phyloP scores from a whole-genome alignment of 2,113 vertebrate species.

The Lichenostomus cassidix region DNA sequence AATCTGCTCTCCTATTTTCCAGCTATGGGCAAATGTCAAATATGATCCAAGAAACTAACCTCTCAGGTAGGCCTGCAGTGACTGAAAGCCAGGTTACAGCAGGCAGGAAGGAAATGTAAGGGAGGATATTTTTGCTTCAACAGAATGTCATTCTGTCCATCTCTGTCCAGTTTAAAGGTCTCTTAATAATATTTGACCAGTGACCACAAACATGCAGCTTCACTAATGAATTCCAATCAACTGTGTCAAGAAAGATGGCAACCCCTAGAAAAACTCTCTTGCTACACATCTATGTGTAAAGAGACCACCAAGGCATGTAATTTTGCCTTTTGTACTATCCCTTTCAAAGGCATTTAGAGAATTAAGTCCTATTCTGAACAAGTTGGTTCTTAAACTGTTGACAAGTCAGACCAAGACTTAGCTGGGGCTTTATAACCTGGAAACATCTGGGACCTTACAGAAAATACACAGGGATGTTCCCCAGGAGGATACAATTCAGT shows the following conservation, averaged over 20 bases:
- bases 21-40: background rate
- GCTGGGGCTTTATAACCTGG: background rate
- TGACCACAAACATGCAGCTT: background rate
- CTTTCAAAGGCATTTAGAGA: background rate
- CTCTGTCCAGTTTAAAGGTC: background rate
- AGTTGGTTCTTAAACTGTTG: background rate
- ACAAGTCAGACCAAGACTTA: background rate
- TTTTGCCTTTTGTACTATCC: background rate
- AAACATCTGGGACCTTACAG: background rate
- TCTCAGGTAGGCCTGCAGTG: background rate
- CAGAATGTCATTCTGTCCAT: background rate
- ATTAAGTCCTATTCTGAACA: background rate
- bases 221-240: background rate
- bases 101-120: background rate
- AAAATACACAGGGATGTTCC: background rate
- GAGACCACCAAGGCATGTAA: background rate
- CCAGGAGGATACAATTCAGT: background rate
- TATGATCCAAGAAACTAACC: background rate
- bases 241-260: background rate
- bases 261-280: background rate
- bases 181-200: background rate
- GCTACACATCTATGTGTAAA: background rate
- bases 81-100: background rate
- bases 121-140: background rate
- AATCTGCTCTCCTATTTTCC: background rate